These are phyloP conservation scores for Columba livia DNA, from an alignment of 2,113 vertebrate genomes.

Conservation along the genomic window DNA sequence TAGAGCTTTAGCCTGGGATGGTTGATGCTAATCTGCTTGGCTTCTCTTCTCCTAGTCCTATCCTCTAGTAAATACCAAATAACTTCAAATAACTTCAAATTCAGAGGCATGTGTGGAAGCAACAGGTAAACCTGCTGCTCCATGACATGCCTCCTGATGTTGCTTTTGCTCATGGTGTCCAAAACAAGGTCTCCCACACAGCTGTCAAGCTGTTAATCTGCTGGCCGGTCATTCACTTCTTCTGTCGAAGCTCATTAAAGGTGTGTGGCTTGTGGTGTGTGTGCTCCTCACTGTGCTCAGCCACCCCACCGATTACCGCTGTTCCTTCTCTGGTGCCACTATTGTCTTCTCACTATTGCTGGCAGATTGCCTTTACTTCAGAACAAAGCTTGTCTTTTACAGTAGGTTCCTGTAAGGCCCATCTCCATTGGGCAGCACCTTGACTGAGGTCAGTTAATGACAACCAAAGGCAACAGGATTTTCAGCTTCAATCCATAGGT, in stretches of 20 bases:
- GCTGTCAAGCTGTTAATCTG: background rate
- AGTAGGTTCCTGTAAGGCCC: background rate
- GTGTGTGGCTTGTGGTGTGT: background rate
- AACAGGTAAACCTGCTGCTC: background rate
- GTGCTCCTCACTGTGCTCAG: background rate
- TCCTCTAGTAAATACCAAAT: background rate
- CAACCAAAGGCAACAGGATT: background rate
- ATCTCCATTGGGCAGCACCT: background rate
- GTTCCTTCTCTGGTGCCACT: background rate
- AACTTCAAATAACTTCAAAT: background rate
- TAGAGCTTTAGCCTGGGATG: background rate
- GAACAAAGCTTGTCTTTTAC: background rate
- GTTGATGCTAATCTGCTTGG: background rate
- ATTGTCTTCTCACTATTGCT: background rate
- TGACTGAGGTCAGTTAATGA: background rate
- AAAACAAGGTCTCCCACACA: background rate
- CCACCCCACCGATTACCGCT: accelerated
- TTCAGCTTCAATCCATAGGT: background rate
- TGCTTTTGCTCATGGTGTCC: background rate
- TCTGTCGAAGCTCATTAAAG: background rate
- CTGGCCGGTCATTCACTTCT: background rate
- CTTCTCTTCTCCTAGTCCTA: background rate
- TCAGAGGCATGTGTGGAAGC: background rate
- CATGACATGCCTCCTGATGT: background rate
- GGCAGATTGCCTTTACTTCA: background rate